Conservation (phyloP, 2,888 invertebrate genomes). For the Caenorhabditis japonica region DNA sequence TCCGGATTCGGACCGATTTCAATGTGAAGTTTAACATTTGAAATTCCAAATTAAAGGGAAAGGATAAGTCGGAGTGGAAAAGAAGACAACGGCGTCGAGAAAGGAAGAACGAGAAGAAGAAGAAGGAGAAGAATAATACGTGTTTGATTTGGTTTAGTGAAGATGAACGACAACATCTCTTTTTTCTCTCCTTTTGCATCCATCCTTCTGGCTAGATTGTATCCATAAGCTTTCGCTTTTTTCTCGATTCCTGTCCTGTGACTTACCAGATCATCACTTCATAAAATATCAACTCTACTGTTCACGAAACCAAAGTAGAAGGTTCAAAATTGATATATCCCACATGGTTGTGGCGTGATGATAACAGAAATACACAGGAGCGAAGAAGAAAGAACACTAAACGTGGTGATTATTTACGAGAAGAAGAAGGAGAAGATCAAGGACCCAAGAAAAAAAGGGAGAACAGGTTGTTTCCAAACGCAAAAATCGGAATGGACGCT, state of each 20-base stretch:
- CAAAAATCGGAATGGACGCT: slow-evolving; percentile 31
- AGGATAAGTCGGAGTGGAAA: not conserved
- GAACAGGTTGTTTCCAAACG: slow-evolving; percentile 38
- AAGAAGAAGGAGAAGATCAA: not conserved
- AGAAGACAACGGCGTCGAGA: slow-evolving; percentile 15
- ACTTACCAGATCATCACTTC: slow-evolving; percentile 10
- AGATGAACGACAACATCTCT: too few relatives aligned
- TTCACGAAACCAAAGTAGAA: slow-evolving; percentile 40
- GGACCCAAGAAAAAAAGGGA: not conserved
- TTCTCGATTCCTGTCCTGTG: slow-evolving; percentile 9
- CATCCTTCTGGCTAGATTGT: slow-evolving; percentile 46
- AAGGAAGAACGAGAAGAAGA: too few relatives aligned
- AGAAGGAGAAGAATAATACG: too few relatives aligned
- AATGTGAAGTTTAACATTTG: too few relatives aligned
- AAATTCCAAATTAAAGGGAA: too few relatives aligned
- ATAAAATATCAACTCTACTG: too few relatives aligned
- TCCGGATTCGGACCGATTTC: too few relatives aligned
- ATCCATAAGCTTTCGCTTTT: slow-evolving; percentile 24
- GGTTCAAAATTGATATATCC: too few relatives aligned
- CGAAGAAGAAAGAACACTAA: not conserved
- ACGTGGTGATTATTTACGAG: not conserved
- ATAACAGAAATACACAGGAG: too few relatives aligned
- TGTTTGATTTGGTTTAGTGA: too few relatives aligned
- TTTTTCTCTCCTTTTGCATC: too few relatives aligned
- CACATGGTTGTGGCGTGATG: slow-evolving; percentile 12